Base-by-base conservation (phyloP, 2,113 vertebrate species). In the Brienomyrus brachyistius region DNA sequence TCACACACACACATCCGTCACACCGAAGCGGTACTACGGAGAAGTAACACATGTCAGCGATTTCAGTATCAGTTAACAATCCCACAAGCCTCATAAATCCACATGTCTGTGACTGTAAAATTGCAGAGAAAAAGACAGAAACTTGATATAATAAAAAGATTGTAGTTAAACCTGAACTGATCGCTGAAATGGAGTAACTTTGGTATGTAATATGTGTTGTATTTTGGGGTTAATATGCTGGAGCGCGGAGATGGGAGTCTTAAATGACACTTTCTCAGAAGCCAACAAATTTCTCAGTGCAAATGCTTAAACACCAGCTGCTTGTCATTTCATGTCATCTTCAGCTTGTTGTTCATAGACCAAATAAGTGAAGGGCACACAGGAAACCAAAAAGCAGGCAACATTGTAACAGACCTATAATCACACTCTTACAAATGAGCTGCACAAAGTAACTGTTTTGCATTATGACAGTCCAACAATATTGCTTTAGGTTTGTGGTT, bases 71-170 rank as follows among this genome's bases (percentile, higher is more conserved):
- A 70, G 62, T 31, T 31, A 70, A 31, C 62, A 70, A 70, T 31
- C 62, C n/a, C n/a, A 70, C 62, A 70, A 70, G 13, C n/a, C 62
- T 31, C 62, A 70, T 70, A 31, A 70, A 70, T 70, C 62, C 62
- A 70, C 10, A 62, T 62, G n/a, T 90, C 91, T 88, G 91, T 90
- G 56, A 91, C 11, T 19, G 35, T 50, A 91, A 74, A 87, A 88
- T 91, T 91, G 90, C 66, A 89, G 27, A 31, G 90, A 19, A 66
- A 27, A 51, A 40, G 83, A 8, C 17, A 54, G 27, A 70, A 70
- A 31, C 62, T 27, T 70, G n/a, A 70, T 70, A 70, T 70, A 70
- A 31, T n/a, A 13, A 70, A 27, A 31, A 70, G 62, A 31, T 11
- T 70, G 10, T 31, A 31, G 62, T 70, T 70, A 70, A 70, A 70